Conservation (phyloP, 1,140 invertebrate species). For the Dreissena rostriformis region DNA sequence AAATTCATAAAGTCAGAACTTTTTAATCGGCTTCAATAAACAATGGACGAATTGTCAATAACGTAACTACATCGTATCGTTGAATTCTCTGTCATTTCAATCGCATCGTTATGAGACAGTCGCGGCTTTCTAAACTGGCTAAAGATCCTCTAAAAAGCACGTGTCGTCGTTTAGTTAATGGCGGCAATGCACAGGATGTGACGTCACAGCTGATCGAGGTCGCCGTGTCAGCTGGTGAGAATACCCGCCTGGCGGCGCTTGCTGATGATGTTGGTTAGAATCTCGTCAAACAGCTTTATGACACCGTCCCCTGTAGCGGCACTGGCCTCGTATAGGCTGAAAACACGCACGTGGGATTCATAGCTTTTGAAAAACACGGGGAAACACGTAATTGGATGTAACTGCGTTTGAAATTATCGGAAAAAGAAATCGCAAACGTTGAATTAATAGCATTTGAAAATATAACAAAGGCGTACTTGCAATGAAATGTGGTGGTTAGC, state of each 20-base stretch:
- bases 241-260: slow-evolving; percentile 49
- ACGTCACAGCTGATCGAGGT: background rate
- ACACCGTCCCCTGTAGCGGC: slow-evolving; percentile 75
- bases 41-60: background rate
- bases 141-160: background rate
- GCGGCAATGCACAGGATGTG: background rate
- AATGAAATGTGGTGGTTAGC: too few species aligned
- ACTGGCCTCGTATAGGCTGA: slow-evolving; percentile 75
- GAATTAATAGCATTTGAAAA: too few species aligned
- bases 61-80: background rate
- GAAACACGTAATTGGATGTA: too few species aligned
- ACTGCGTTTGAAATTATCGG: too few species aligned
- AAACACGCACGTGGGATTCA: slow-evolving; percentile 22
- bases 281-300: slow-evolving; percentile 69
- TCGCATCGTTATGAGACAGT: background rate
- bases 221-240: background rate
- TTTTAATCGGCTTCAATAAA: too few species aligned
- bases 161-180: background rate
- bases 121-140: background rate
- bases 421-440: too few species aligned
- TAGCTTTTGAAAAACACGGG: too few species aligned
- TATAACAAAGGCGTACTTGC: too few species aligned
- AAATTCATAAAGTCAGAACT: too few species aligned
- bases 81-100: background rate
- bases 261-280: slow-evolving; percentile 62